phyloP scores from a whole-genome alignment of 2,888 invertebrate genomes.

The Leucozona laternaria region DNA sequence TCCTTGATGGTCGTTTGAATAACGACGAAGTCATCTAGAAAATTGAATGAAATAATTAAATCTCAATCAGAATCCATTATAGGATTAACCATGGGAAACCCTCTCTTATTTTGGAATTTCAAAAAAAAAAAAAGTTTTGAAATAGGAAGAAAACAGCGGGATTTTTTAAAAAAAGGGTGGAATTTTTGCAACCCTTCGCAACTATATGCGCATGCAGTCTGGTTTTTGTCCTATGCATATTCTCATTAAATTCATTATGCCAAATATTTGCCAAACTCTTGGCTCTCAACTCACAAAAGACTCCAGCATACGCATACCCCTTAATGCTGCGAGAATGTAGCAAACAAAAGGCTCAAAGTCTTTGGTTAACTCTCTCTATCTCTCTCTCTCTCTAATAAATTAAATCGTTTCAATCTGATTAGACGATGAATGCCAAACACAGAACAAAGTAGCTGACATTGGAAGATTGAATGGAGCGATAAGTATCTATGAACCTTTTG shows the following conservation, averaged over 20 bases:
- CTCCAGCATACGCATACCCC: background rate
- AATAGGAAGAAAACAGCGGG: conserved; percentile 18
- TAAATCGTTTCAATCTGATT: conserved; percentile 74
- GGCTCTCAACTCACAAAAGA: conserved; percentile 53
- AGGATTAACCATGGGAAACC: conserved; percentile 79
- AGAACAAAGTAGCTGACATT: conserved; percentile 73
- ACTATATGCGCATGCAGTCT: conserved; percentile 36
- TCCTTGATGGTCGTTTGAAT: conserved; percentile 59
- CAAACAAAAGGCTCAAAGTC: background rate
- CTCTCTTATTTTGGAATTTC: conserved; percentile 38
- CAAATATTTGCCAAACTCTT: conserved; percentile 69
- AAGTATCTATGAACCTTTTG: conserved; percentile 60
- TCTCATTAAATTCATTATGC: conserved; percentile 41
- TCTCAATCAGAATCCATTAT: conserved; percentile 84
- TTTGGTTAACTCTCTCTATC: background rate
- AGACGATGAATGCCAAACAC: conserved; percentile 71
- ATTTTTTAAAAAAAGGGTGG: conserved; percentile 36
- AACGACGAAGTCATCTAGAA: conserved; percentile 83
- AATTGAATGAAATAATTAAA: conserved; percentile 84
- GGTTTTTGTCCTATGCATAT: conserved; percentile 42
- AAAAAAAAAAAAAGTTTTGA: conserved; percentile 31
- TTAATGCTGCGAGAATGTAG: background rate
- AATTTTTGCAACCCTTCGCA: conserved; percentile 21
- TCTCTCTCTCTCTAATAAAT: conserved; percentile 63
- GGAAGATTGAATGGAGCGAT: conserved; percentile 66